Evolutionary conservation across 1,140 invertebrate genomes (phyloP).

Genomic region (Leguminivora glycinivorella): DNA sequence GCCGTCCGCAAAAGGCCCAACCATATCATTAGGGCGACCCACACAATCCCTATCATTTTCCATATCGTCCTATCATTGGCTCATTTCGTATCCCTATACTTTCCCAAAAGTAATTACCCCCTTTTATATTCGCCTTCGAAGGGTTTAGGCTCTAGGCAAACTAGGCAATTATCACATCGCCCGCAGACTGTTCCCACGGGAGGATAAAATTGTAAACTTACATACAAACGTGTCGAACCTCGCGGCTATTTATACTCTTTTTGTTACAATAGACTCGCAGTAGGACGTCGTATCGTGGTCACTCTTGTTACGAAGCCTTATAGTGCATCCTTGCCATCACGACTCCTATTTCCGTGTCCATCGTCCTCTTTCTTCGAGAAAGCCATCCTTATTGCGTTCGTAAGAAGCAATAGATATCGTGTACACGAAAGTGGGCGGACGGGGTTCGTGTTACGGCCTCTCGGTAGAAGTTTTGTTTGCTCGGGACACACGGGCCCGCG

Average conservation of each 20-base stretch:
- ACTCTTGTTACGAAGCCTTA: slow-evolving; percentile 53
- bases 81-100: slow-evolving; percentile 46
- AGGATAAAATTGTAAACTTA: slow-evolving; percentile 62
- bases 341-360: slow-evolving; percentile 37
- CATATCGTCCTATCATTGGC: slow-evolving; percentile 50
- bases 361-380: slow-evolving; percentile 34
- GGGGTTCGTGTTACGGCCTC: slow-evolving; percentile 54
- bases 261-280: slow-evolving; percentile 55
- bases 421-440: slow-evolving; percentile 44
- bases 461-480: slow-evolving; percentile 60
- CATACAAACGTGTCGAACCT: slow-evolving; percentile 64
- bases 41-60: slow-evolving; percentile 44
- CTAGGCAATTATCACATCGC: slow-evolving; percentile 68
- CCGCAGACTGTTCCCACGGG: slow-evolving; percentile 67
- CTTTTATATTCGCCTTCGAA: slow-evolving; percentile 52
- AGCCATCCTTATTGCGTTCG: background rate
- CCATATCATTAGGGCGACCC: slow-evolving; percentile 34
- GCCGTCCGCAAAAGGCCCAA: slow-evolving; percentile 18
- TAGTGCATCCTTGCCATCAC: slow-evolving; percentile 43
- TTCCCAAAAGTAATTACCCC: slow-evolving; percentile 55
- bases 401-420: slow-evolving; percentile 43
- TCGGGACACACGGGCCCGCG: slow-evolving; percentile 52
- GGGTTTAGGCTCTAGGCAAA: slow-evolving; percentile 61
- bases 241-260: slow-evolving; percentile 53
- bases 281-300: slow-evolving; percentile 58